phyloP scores from a whole-genome alignment of 1,140 invertebrate genomes.

The Plectrocnemia conspersa region DNA sequence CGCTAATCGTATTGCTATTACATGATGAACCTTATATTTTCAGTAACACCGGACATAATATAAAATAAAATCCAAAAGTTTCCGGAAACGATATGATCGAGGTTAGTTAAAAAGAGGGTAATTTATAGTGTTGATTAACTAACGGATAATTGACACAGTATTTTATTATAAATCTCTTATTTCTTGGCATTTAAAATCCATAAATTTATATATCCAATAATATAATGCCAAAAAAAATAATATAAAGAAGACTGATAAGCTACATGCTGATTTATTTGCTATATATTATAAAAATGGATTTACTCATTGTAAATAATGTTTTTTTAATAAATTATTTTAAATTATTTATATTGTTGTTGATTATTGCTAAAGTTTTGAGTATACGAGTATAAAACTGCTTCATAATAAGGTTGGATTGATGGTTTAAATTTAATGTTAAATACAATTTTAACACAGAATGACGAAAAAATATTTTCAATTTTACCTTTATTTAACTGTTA shows the following conservation, averaged over 20 bases:
- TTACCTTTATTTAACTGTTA: too few relatives aligned
- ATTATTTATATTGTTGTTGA: too few relatives aligned
- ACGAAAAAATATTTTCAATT: too few relatives aligned
- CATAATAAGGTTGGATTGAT: too few relatives aligned
- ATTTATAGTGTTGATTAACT: neutral
- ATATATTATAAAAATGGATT: neutral
- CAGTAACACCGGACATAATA: slow-evolving; percentile 6
- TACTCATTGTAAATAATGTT: too few relatives aligned
- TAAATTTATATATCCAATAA: neutral
- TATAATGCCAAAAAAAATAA: slow-evolving; percentile 11
- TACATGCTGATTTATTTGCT: slow-evolving; percentile 12
- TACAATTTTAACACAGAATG: too few relatives aligned
- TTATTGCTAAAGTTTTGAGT: too few relatives aligned
- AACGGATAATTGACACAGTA: too few relatives aligned
- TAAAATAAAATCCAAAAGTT: neutral
- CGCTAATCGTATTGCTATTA: neutral
- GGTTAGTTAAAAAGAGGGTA: neutral
- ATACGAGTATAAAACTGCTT: too few relatives aligned
- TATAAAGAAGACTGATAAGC: slow-evolving; percentile 20
- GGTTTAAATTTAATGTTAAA: too few relatives aligned
- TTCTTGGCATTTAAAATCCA: neutral
- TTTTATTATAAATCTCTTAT: neutral
- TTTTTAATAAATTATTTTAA: too few relatives aligned
- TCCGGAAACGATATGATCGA: neutral
- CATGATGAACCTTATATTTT: neutral